phyloP scores from a whole-genome alignment of 2,797 vertebrate genomes.

The Alfaro cultratus region DNA sequence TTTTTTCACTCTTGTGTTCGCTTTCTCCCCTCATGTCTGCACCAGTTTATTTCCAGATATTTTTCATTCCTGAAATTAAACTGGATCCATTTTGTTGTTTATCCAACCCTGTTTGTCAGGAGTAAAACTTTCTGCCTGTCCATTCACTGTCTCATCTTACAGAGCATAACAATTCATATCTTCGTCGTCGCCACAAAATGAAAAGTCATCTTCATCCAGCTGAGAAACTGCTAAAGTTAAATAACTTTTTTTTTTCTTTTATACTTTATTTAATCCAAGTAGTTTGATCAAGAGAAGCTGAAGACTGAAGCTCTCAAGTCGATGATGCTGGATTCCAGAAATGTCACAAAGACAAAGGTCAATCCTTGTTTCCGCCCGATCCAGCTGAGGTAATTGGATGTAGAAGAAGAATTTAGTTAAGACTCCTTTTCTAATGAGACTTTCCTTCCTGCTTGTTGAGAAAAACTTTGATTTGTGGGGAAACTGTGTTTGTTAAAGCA shows the following conservation, averaged over 20 bases:
- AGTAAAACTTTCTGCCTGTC: constrained; percentile 26
- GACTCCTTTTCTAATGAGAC: constrained; percentile 45
- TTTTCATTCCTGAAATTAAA: constrained; percentile 52
- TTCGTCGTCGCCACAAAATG: not conserved
- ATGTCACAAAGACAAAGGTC: constrained; percentile 37
- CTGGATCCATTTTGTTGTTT: constrained; percentile 59
- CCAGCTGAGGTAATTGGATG: constrained; percentile 42
- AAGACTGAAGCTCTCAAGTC: not conserved
- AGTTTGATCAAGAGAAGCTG: not conserved
- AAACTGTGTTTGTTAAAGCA: not conserved
- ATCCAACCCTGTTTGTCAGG: constrained; percentile 29
- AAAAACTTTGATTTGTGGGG: not conserved
- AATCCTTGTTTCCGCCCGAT: constrained; percentile 27
- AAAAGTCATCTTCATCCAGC: not conserved
- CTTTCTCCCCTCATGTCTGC: constrained; percentile 15
- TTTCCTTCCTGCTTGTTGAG: not conserved
- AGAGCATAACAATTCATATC: constrained; percentile 24
- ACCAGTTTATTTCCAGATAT: constrained; percentile 15
- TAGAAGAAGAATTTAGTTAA: constrained; percentile 47
- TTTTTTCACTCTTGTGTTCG: constrained; percentile 36
- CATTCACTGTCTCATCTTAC: constrained; percentile 20
- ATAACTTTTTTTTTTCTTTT: not conserved
- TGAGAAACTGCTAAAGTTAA: not conserved
- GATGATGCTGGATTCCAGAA: constrained; percentile 30
- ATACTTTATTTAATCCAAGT: not conserved